Percentiles rank a stretch among this genome's conserved stretches.
phyloP scores from a whole-genome alignment of 2,797 vertebrate species.

The Bradypodion ventrale region DNA sequence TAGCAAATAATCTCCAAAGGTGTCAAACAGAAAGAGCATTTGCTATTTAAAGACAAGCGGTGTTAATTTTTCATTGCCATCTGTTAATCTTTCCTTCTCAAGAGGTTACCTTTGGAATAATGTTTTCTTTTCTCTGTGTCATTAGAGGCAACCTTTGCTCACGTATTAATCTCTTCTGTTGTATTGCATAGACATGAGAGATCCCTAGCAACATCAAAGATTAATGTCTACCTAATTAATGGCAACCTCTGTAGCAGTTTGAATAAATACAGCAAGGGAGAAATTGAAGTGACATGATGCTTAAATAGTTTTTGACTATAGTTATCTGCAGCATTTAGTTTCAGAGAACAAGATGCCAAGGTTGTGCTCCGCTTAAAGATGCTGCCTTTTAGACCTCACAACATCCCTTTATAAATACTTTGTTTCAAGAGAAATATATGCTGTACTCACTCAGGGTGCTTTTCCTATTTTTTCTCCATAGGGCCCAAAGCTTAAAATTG shows the following conservation, averaged over 20 bases:
- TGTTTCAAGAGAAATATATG: background rate
- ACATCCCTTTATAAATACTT: background rate
- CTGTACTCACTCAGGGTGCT: no score
- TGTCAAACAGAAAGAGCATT: background rate
- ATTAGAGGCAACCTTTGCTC: slow-evolving; percentile 1
- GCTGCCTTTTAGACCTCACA: background rate
- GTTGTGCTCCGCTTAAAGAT: background rate
- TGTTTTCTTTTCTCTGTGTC: background rate
- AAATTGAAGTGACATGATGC: background rate
- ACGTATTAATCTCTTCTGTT: slow-evolving; percentile 2
- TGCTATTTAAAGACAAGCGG: background rate
- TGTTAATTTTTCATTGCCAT: background rate
- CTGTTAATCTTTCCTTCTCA: slow-evolving; percentile 10
- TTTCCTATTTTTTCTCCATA: background rate
- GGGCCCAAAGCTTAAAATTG: background rate
- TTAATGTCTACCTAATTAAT: slow-evolving; percentile 20
- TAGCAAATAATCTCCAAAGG: background rate
- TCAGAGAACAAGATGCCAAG: background rate
- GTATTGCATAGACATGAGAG: background rate
- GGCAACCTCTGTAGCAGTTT: background rate
- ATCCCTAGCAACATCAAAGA: slow-evolving; percentile 18
- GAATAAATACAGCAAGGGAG: background rate
- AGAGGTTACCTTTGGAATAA: background rate
- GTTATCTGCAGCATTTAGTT: background rate
- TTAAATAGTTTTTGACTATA: background rate